Conservation (phyloP, 2,888 invertebrate species). For the Tenthredo scrophulariae region DNA sequence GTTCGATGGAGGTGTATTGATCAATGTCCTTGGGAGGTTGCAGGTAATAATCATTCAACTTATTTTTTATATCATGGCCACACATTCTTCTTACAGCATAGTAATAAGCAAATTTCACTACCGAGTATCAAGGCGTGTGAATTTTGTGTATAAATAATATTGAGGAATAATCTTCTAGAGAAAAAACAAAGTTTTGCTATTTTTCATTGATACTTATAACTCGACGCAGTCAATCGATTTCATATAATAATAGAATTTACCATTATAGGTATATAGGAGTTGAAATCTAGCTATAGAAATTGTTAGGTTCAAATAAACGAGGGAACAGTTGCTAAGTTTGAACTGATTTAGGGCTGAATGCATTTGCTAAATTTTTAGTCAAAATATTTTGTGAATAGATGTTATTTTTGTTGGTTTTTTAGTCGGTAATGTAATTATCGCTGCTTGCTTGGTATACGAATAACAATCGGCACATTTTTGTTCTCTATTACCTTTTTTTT, state of each 20-base stretch:
- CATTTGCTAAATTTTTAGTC: background rate
- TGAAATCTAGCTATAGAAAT: background rate
- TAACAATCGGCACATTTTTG: slow-evolving; percentile 31
- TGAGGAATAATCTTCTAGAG: background rate
- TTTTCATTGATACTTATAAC: background rate
- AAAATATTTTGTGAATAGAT: background rate
- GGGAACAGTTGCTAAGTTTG: slow-evolving; percentile 44
- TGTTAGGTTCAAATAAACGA: background rate
- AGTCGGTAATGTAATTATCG: background rate
- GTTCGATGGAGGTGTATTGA: slow-evolving; percentile 97
- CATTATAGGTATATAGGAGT: background rate
- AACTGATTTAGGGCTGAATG: slow-evolving; percentile 50
- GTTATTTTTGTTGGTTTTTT: background rate
- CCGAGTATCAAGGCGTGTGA: background rate
- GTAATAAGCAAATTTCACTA: background rate
- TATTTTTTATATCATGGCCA: background rate
- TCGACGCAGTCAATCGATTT: background rate
- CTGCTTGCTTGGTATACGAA: slow-evolving; percentile 32
- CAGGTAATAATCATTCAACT: slow-evolving; percentile 85
- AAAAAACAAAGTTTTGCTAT: background rate
- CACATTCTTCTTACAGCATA: background rate
- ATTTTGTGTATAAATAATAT: background rate
- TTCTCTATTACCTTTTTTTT: background rate
- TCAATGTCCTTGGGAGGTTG: slow-evolving; percentile 97
- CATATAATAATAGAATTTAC: background rate